Evolutionary conservation across 2,888 invertebrate genomes (phyloP), one percentile per base, ranked within the genome.

Genomic region (Epistrophe grossulariae): DNA sequence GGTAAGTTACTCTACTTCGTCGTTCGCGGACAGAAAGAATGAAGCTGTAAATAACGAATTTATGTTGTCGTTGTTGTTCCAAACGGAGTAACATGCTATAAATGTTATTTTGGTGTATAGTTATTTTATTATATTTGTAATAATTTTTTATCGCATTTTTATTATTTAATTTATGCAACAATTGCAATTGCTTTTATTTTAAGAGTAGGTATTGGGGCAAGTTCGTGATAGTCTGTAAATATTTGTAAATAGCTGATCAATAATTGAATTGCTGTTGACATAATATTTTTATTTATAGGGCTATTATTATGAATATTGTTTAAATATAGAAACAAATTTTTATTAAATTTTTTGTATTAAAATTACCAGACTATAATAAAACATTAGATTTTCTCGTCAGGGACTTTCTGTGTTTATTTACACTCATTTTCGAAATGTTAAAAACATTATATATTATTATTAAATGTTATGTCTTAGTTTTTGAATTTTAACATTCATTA

Each of bases 1-100:
- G 84, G 84, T 84, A 84, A 84, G 80, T 84, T 68, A 62, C 57
- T 31, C 31, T 72, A 66, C 50, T 52, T 19, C 40, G 43, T 19
- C 40, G 43, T 59, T 15, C 28, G n/a, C 52, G n/a, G 40, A 70
- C n/a, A 59, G 59, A 82, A 45, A 72, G 50, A 66, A 52, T 52
- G 31, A 66, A 78, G 78, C 59, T 82, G 72, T 82, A 78, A 50
- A 82, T 52, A 82, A 57, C 40, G 66, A 43, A 55, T 80, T 70
- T 64, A 55, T 62, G 35, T 17, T 60, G 60, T 60, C 52, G 11
- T 31, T 35, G 60, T 70, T 70, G 43, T 52, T 28, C 24, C 40
- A 48, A 70, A 48, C 17, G 40, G 15, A 77, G 35, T 76, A 57
- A 57, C 17, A 2, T 19, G 40, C 28, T 66, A 48, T 73, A 15